phyloP scores from a whole-genome alignment of 1,140 invertebrate species.

The Yoshiicerus persimilis region DNA sequence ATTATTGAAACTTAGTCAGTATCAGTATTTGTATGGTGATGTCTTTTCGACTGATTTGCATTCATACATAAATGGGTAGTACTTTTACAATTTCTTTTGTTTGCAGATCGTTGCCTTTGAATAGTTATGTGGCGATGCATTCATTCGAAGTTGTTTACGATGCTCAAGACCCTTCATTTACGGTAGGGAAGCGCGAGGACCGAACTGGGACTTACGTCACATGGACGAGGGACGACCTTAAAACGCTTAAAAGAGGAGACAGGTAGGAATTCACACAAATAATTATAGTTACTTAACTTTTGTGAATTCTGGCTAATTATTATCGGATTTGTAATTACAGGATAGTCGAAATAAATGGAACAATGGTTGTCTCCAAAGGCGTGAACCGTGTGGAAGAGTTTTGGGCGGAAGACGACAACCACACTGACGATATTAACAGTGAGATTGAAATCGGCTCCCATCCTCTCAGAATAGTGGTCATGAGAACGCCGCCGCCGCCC shows the following conservation, averaged over 20 bases:
- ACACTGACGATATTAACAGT: neutral
- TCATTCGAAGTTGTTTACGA: slow-evolving; percentile 68
- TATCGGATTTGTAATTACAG: slow-evolving; percentile 55
- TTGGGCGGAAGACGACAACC: slow-evolving; percentile 44
- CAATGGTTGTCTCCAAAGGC: slow-evolving; percentile 67
- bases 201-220: slow-evolving; percentile 67
- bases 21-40: too few species aligned
- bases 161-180: slow-evolving; percentile 64
- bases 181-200: slow-evolving; percentile 61
- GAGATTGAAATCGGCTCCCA: slow-evolving; percentile 39
- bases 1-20: too few species aligned
- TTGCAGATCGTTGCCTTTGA: slow-evolving; percentile 49
- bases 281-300: too few species aligned
- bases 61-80: neutral
- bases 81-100: neutral
- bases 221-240: slow-evolving; percentile 74
- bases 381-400: slow-evolving; percentile 50
- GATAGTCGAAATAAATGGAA: slow-evolving; percentile 81
- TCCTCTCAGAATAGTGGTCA: slow-evolving; percentile 45
- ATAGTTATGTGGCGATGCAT: slow-evolving; percentile 60
- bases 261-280: slow-evolving; percentile 57
- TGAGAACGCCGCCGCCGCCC: slow-evolving; percentile 46
- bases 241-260: slow-evolving; percentile 69
- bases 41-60: neutral
- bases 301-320: neutral